Percentiles rank a stretch among this genome's conserved stretches.
These are phyloP conservation scores for Malurus melanocephalus DNA, from an alignment of 2,113 vertebrate species.

Conservation along the genomic window DNA sequence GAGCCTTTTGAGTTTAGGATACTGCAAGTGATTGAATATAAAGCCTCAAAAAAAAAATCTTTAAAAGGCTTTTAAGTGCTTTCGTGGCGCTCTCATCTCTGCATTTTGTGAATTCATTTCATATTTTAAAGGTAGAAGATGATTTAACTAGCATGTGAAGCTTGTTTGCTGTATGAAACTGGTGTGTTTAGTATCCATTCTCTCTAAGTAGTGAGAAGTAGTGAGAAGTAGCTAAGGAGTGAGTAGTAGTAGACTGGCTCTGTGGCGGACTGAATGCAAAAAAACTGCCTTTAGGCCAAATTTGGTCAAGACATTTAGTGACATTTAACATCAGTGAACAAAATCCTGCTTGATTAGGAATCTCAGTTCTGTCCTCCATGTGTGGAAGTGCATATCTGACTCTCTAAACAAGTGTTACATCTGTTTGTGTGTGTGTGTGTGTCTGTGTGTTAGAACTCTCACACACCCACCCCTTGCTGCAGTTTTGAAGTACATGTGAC, in stretches of 20 bases:
- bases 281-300: neutral
- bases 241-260: neutral
- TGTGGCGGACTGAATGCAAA: neutral
- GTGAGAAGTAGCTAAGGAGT: neutral
- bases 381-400: neutral
- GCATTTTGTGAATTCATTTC: neutral
- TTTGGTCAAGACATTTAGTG: neutral
- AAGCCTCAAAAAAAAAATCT: neutral
- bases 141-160: neutral
- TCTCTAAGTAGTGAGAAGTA: neutral
- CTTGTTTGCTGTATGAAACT: neutral
- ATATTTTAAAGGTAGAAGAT: neutral
- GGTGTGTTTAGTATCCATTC: neutral
- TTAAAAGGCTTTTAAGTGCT: neutral
- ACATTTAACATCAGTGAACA: neutral
- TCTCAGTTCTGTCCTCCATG: neutral
- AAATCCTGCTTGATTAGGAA: neutral
- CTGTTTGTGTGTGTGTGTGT: neutral
- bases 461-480: neutral
- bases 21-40: neutral
- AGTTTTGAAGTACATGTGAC: slow-evolving; percentile 3
- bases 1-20: neutral
- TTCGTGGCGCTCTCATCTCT: neutral
- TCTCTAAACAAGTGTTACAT: slow-evolving; percentile 25
- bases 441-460: neutral